Percentiles rank a stretch among this genome's conserved stretches.
Conservation (phyloP, 1,140 invertebrate genomes). For the Mylabris phalerata region DNA sequence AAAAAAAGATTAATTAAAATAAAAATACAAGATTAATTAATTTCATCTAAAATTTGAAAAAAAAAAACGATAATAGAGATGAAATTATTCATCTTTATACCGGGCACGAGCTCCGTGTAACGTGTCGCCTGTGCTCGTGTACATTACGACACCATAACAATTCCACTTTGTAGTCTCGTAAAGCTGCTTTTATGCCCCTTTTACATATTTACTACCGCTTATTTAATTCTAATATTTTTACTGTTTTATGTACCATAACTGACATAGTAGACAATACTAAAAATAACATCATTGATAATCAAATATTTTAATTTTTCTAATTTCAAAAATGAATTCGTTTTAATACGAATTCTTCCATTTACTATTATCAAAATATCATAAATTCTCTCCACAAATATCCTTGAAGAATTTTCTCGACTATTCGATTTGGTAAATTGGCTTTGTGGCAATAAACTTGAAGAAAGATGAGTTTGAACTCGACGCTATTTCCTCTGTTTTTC, state of each 20-base stretch:
- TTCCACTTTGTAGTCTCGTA: constrained; percentile 32
- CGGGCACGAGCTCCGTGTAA: constrained; percentile 17
- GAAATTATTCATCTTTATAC: constrained; percentile 1
- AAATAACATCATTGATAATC: too few species aligned
- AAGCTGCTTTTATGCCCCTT: constrained; percentile 28
- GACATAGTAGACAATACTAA: constrained; percentile 21
- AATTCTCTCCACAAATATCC: too few species aligned
- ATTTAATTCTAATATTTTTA: constrained; percentile 35
- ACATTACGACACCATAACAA: constrained; percentile 27
- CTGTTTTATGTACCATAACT: constrained; percentile 19
- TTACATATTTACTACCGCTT: constrained; percentile 35
- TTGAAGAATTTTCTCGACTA: too few species aligned
- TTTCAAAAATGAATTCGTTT: too few species aligned
- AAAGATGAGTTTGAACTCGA: too few species aligned
- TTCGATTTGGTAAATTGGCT: too few species aligned
- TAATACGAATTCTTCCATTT: too few species aligned
- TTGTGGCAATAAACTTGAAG: too few species aligned
- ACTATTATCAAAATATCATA: too few species aligned
- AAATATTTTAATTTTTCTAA: background rate
- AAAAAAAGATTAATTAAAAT: background rate
- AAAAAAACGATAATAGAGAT: background rate
- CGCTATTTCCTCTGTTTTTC: too few species aligned
- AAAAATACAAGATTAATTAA: background rate
- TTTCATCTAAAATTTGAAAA: background rate
- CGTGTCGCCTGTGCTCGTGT: constrained; percentile 14